phyloP scores from a whole-genome alignment of 2,888 invertebrate species.

The Leucoptera coffeella region DNA sequence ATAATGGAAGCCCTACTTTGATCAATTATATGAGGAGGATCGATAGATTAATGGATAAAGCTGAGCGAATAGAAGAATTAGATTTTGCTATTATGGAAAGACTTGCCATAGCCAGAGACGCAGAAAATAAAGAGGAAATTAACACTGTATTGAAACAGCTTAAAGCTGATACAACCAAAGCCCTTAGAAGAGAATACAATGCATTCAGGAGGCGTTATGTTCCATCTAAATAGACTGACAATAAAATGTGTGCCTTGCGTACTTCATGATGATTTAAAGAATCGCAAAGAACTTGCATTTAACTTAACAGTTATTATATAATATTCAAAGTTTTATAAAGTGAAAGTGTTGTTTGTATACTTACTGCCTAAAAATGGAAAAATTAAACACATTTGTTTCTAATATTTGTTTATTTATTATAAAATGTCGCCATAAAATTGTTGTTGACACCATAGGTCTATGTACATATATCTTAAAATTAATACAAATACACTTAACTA shows the following conservation, averaged over 20 bases:
- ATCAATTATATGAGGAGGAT: constrained; percentile 19
- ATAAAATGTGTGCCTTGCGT: constrained; percentile 5
- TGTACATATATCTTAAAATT: no score
- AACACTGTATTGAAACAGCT: constrained; percentile 21
- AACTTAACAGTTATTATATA: no score
- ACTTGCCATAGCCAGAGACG: constrained; percentile 20
- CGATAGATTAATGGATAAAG: constrained; percentile 25
- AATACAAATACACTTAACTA: no score
- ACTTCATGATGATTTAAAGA: no score
- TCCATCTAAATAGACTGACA: constrained; percentile 14
- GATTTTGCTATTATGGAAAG: constrained; percentile 38
- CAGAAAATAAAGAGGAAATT: constrained; percentile 25
- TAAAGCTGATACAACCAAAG: constrained; percentile 31
- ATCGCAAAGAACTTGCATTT: no score
- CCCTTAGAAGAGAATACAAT: constrained; percentile 28
- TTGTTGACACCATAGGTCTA: no score
- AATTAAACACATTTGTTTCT: no score
- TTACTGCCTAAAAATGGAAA: no score
- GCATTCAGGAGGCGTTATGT: constrained; percentile 29
- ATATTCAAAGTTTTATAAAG: no score
- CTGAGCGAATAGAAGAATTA: constrained; percentile 33
- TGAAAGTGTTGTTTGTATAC: constrained; percentile 13
- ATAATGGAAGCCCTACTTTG: constrained; percentile 18
- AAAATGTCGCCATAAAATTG: no score
- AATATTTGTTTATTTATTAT: no score